These are phyloP conservation scores for Cecropterus lyciades DNA, from an alignment of 1,140 invertebrate genomes.

Conservation along the genomic window DNA sequence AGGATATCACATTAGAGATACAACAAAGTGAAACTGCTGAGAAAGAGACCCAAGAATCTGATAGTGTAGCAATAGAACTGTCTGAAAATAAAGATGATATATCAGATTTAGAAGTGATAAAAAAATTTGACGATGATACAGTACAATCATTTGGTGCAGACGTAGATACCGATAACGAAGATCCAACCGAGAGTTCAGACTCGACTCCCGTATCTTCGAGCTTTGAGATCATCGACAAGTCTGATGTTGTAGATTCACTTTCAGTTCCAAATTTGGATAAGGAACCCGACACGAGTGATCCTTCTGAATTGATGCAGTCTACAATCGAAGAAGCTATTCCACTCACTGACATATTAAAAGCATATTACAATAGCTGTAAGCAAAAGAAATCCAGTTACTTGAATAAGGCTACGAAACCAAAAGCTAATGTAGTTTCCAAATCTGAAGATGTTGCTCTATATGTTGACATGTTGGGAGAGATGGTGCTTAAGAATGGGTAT, in stretches of 20 bases:
- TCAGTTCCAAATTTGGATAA: not conserved
- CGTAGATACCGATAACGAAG: not conserved
- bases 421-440: not conserved
- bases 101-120: not conserved
- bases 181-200: not conserved
- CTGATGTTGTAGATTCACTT: not conserved
- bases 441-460: not conserved
- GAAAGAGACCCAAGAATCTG: not conserved
- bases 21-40: not conserved
- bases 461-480: not conserved
- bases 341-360: not conserved
- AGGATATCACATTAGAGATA: constrained; percentile 22
- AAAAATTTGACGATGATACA: not conserved
- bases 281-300: not conserved
- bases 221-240: not conserved
- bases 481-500: constrained; percentile 2
- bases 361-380: not conserved
- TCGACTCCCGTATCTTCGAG: not conserved
- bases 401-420: not conserved
- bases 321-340: not conserved
- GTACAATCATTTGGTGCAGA: not conserved
- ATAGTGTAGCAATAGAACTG: not conserved
- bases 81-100: not conserved
- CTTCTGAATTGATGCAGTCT: too few relatives aligned
- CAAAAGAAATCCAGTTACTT: not conserved